phyloP scores from a whole-genome alignment of 2,113 vertebrate species.

The Carassius gibelio region DNA sequence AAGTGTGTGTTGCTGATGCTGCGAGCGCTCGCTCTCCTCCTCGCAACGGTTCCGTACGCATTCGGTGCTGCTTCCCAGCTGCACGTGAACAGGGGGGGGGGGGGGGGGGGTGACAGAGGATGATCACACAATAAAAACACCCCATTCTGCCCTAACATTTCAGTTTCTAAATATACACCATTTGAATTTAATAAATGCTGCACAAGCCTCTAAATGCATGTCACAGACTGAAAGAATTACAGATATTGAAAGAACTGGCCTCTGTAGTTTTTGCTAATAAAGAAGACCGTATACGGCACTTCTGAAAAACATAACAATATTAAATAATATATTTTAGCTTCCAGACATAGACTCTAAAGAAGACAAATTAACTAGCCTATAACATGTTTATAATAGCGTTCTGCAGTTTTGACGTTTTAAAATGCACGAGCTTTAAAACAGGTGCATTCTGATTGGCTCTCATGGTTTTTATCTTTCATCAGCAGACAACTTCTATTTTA shows the following conservation, averaged over 20 bases:
- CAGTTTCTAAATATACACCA: neutral
- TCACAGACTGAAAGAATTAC: neutral
- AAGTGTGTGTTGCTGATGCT: slow-evolving; percentile 78
- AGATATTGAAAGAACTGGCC: neutral
- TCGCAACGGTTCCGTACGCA: slow-evolving; percentile 57
- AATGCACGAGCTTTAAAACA: too few relatives aligned
- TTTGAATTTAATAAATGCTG: neutral
- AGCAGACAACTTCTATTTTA: too few relatives aligned
- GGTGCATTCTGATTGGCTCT: too few relatives aligned
- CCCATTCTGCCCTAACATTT: neutral
- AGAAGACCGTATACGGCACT: neutral
- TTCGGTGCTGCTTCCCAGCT: slow-evolving; percentile 63
- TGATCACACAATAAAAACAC: slow-evolving; percentile 13
- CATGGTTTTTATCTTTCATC: too few relatives aligned
- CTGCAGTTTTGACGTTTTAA: too few relatives aligned
- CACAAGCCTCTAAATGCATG: neutral
- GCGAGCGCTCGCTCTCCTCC: slow-evolving; percentile 66
- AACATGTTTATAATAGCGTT: too few relatives aligned
- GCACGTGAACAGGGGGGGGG: slow-evolving; percentile 74
- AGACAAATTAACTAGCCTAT: too few relatives aligned
- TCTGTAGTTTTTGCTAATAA: neutral
- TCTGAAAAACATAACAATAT: neutral
- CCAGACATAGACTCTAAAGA: too few relatives aligned
- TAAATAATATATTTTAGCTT: too few relatives aligned
- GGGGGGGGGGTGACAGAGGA: slow-evolving; percentile 71